These are phyloP conservation scores for Leptobrachium ailaonicum DNA, from an alignment of 2,113 vertebrate species.

Conservation along the genomic window DNA sequence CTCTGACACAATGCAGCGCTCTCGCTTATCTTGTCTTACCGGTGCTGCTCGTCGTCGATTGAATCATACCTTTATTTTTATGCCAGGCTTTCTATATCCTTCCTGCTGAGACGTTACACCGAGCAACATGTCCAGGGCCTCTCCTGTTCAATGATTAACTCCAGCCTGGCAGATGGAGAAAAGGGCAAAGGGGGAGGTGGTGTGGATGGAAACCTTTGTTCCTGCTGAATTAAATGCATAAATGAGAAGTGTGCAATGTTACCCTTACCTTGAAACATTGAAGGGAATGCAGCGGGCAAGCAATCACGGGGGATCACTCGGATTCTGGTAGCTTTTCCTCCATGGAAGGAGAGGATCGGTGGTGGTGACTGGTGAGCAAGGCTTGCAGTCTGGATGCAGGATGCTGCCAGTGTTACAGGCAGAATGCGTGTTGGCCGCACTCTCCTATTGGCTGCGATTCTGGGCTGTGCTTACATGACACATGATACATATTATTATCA, in stretches of 20 bases:
- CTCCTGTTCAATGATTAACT: conserved; percentile 21
- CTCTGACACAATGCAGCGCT: background rate
- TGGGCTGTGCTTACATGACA: conserved; percentile 25
- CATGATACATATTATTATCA: background rate
- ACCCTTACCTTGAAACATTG: conserved; percentile 6
- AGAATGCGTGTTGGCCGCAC: background rate
- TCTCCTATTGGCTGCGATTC: conserved; percentile 13
- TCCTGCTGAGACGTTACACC: background rate
- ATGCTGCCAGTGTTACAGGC: background rate
- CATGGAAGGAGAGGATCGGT: background rate
- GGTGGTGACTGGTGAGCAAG: conserved; percentile 6
- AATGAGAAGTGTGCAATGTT: background rate
- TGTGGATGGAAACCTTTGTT: background rate
- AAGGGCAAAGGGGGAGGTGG: background rate
- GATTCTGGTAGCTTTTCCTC: conserved; percentile 11
- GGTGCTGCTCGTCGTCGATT: background rate
- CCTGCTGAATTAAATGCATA: background rate
- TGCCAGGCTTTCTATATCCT: background rate
- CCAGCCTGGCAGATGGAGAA: background rate
- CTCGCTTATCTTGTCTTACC: background rate
- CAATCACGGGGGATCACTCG: background rate
- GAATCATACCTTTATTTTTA: background rate
- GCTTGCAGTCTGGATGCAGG: conserved; percentile 5
- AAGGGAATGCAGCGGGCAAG: background rate
- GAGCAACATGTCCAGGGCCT: conserved; percentile 3